Base-by-base conservation (phyloP, 2,113 vertebrate species). In the Copsychus sechellarum region DNA sequence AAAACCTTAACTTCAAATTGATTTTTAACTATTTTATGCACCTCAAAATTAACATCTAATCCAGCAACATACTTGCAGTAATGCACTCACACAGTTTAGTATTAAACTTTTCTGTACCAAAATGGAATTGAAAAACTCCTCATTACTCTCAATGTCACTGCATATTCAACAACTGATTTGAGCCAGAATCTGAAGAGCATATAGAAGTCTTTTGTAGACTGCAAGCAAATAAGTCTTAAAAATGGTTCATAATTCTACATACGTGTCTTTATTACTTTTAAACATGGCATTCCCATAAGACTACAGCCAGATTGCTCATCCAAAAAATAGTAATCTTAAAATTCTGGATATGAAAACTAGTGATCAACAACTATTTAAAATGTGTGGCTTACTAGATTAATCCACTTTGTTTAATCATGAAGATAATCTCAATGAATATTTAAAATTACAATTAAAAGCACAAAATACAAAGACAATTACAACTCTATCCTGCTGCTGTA, bases 1-100 rank as follows among this genome's bases (percentile, higher is more conserved):
- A 98, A 98, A 98, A 98, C 93, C 96, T 98, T 98, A 98, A 98
- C 96, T 98, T 98, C 97, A 97, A 98, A 98, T 98, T 98, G 98
- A 98, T 98, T 98, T 98, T 98, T 97, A 98, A 97, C 97, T 98
- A 97, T 98, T 98, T 98, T 98, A 98, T 98, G 97, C 98, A 97
- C 96, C 97, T 98, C 96, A 97, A 98, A 97, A 98, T 98, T 98
- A 98, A 98, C 97, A 98, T 97, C 96, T 97, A 98, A 97, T 97
- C 97, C 97, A 93, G 74, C 95, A 95, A 92, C 86, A 96, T 95
- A 97, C 85, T 96, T 91, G 79, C 45, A 98, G 96, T 95, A 96
- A 97, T 97, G 96, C 92, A 93, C 92, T 96, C 11, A 3, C 29
- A 65, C 19, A 92, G 95, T 24, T 76, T 91, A 96, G 92, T 47